phyloP scores from a whole-genome alignment of 2,797 vertebrate genomes.

The Clangula hyemalis region DNA sequence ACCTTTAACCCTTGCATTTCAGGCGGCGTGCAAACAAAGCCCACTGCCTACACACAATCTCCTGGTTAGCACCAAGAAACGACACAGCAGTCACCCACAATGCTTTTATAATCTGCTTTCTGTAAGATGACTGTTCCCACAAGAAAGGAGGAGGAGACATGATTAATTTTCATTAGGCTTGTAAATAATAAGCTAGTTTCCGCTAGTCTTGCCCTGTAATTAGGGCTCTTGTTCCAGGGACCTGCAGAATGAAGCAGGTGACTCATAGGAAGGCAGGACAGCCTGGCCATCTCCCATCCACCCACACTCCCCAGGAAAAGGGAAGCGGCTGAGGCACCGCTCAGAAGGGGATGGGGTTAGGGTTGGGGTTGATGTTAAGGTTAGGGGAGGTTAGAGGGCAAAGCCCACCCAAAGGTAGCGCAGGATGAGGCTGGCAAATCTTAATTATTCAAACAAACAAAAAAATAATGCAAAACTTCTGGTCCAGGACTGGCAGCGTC shows the following conservation, averaged over 20 bases:
- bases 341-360: background rate
- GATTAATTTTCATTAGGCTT: conserved; percentile 61
- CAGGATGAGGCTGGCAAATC: background rate
- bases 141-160: conserved; percentile 27
- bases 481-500: background rate
- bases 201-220: conserved; percentile 33
- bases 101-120: conserved; percentile 30
- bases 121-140: conserved; percentile 22
- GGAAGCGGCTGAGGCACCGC: fast-evolving
- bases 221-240: conserved; percentile 10
- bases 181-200: conserved; percentile 61
- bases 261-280: background rate
- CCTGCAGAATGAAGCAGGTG: conserved; percentile 24
- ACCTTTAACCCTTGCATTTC: conserved; percentile 3
- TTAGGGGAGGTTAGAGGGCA: background rate
- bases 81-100: background rate
- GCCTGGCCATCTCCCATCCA: background rate
- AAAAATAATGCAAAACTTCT: background rate
- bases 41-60: background rate
- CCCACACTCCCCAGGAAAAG: background rate
- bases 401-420: background rate
- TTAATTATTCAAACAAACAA: background rate
- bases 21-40: background rate
- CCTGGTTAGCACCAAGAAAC: background rate
- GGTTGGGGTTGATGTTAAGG: too few species aligned